phyloP scores from a whole-genome alignment of 2,797 vertebrate species.

The Typhlichthys subterraneus region DNA sequence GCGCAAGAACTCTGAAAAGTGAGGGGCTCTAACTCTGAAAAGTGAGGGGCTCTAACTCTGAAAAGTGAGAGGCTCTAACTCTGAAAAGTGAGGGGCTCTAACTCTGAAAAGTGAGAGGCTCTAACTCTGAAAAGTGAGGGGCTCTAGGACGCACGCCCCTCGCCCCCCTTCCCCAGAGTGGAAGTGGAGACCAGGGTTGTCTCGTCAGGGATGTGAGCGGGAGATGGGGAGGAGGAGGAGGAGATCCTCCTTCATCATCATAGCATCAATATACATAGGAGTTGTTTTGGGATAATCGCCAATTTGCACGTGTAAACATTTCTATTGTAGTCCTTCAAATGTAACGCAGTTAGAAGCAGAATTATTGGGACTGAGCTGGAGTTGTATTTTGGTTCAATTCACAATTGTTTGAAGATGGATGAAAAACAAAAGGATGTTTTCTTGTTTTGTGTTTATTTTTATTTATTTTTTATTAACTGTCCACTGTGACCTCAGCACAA shows the following conservation, averaged over 20 bases:
- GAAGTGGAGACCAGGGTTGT: no score
- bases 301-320: conserved; percentile 88
- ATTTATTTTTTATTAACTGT: not conserved
- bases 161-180: no score
- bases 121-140: conserved; percentile 91
- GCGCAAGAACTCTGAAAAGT: conserved; percentile 94
- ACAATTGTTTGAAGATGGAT: conserved; percentile 10
- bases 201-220: conserved; percentile 33
- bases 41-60: conserved; percentile 86
- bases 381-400: conserved; percentile 25
- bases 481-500: not conserved
- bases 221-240: conserved; percentile 17
- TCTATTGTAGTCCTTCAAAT: conserved; percentile 75
- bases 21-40: conserved; percentile 85
- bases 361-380: conserved; percentile 49
- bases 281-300: conserved; percentile 67
- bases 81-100: conserved; percentile 86
- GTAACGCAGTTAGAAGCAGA: conserved; percentile 43
- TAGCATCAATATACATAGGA: conserved; percentile 50
- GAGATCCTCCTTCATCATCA: conserved; percentile 20
- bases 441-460: no score
- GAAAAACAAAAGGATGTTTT: not conserved
- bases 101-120: conserved; percentile 89
- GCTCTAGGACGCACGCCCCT: conserved; percentile 23
- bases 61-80: conserved; percentile 87